phyloP scores from a whole-genome alignment of 2,888 invertebrate genomes.

The Amphimallon solstitiale region DNA sequence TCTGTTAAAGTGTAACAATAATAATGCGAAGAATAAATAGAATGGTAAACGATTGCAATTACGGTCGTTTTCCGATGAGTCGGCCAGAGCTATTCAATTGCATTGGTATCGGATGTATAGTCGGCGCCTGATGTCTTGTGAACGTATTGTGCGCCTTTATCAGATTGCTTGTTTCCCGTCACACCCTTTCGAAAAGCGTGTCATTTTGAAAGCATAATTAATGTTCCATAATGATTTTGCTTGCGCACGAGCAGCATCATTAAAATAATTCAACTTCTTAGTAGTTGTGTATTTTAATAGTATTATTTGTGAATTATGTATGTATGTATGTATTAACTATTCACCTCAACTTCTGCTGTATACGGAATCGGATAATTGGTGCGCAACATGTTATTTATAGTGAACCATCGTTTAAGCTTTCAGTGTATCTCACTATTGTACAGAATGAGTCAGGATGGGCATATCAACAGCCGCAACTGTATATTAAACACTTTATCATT shows the following conservation, averaged over 20 bases:
- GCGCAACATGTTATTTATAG: too few species aligned
- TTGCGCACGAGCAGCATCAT: background rate
- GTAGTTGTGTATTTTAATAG: background rate
- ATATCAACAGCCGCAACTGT: too few species aligned
- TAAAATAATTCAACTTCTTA: background rate
- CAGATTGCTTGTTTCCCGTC: constrained; percentile 26
- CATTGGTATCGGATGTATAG: constrained; percentile 13
- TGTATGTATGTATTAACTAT: too few species aligned
- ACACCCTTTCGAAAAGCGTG: constrained; percentile 21
- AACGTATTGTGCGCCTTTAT: constrained; percentile 26
- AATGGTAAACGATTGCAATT: constrained; percentile 28
- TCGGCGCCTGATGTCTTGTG: constrained; percentile 23
- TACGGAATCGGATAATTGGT: too few species aligned
- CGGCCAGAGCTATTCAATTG: constrained; percentile 21
- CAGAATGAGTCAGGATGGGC: too few species aligned
- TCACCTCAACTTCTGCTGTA: too few species aligned
- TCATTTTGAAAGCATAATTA: constrained; percentile 3
- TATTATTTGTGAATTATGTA: background rate
- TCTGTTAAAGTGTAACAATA: constrained; percentile 11
- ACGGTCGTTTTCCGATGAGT: constrained; percentile 18
- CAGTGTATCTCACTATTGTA: too few species aligned
- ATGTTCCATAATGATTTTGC: constrained; percentile 2
- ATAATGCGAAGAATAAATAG: constrained; percentile 24
- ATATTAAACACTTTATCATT: too few species aligned
- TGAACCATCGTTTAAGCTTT: too few species aligned